Percentiles rank a stretch among this genome's conserved stretches.
These are phyloP conservation scores for Plecturocebus donacophilus DNA, from an alignment of 2,113 vertebrate genomes.

Conservation along the genomic window DNA sequence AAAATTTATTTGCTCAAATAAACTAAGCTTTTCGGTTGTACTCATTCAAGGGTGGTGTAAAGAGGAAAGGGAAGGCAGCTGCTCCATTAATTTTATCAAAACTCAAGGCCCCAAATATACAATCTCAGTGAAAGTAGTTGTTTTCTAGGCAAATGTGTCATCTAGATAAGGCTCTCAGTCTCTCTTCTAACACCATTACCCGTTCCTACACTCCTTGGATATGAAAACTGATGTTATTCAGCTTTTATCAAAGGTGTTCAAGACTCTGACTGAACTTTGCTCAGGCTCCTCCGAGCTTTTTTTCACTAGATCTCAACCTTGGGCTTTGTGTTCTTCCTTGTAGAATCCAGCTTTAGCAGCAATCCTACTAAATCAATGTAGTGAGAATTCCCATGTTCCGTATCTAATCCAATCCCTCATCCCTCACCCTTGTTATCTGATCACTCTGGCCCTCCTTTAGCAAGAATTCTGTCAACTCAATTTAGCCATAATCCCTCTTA, in stretches of 20 bases:
- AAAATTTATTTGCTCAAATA: constrained; percentile 17
- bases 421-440: not conserved
- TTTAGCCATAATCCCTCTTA: not conserved
- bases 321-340: not conserved
- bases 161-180: not conserved
- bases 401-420: not conserved
- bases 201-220: not conserved
- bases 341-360: not conserved
- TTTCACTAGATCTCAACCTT: not conserved
- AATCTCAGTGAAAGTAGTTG: not conserved
- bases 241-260: not conserved
- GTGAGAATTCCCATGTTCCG: not conserved
- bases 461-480: not conserved
- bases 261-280: not conserved
- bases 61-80: not conserved
- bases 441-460: fast-evolving
- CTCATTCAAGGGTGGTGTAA: not conserved
- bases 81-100: not conserved
- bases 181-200: not conserved
- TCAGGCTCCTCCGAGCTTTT: not conserved
- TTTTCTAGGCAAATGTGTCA: not conserved
- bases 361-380: not conserved
- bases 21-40: not conserved
- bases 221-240: not conserved
- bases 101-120: not conserved